Conservation (phyloP, 2,113 vertebrate species). For the Syngnathus typhle region DNA sequence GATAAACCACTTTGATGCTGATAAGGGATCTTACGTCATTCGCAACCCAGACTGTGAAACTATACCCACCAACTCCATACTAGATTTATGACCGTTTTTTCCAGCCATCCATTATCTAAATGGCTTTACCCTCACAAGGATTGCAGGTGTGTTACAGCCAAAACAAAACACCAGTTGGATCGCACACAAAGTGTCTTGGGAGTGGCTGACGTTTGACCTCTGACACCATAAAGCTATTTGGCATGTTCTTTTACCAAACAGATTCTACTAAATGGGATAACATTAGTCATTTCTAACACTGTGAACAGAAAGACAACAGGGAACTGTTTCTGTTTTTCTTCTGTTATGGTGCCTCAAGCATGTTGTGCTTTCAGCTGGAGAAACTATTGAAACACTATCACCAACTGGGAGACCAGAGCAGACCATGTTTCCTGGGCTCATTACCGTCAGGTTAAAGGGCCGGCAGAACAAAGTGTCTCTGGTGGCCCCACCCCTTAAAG, state of each 20-base stretch:
- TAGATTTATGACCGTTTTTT: no score
- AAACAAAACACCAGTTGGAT: conserved; percentile 5
- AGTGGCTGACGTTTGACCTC: conserved; percentile 18
- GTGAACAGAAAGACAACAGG: not conserved
- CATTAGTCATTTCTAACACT: not conserved
- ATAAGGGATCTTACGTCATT: not conserved
- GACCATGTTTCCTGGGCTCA: conserved; percentile 31
- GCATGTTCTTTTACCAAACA: conserved; percentile 29
- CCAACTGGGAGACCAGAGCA: conserved; percentile 28
- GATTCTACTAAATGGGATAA: conserved; percentile 33
- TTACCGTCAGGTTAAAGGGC: conserved; percentile 56
- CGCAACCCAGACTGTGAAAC: conserved; percentile 11
- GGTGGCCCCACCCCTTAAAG: conserved; percentile 8
- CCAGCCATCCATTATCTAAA: no score
- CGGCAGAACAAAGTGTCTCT: conserved; percentile 41
- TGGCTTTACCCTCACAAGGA: no score
- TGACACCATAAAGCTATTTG: conserved; percentile 15
- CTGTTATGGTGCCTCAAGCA: conserved; percentile 6
- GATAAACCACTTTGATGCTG: not conserved
- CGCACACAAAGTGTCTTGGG: conserved; percentile 17
- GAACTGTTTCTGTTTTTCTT: not conserved
- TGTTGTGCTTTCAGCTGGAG: conserved; percentile 27
- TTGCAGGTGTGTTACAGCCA: no score
- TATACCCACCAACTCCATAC: not conserved
- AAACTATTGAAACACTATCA: conserved; percentile 36